Percentiles rank a stretch among this genome's conserved stretches.
Conservation (phyloP, 2,113 vertebrate species). For the Perca fluviatilis region DNA sequence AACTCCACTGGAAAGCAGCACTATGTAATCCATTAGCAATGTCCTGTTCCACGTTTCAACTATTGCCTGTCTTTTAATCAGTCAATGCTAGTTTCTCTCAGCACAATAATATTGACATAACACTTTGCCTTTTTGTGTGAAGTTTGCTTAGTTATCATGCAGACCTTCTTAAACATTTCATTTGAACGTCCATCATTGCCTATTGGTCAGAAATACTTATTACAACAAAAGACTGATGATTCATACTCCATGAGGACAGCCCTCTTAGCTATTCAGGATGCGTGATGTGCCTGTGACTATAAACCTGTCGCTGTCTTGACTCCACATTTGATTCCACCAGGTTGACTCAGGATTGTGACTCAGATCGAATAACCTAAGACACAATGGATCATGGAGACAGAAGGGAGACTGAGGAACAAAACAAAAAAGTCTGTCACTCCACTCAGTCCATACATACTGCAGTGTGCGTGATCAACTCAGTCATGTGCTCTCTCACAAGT, state of each 20-base stretch:
- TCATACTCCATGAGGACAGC: constrained; percentile 44
- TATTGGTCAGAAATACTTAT: constrained; percentile 33
- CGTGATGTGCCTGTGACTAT: constrained; percentile 76
- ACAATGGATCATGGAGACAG: constrained; percentile 82
- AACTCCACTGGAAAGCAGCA: constrained; percentile 36
- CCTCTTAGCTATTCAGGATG: constrained; percentile 55
- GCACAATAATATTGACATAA: constrained; percentile 16
- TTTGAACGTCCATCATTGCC: constrained; percentile 35
- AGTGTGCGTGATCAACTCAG: constrained; percentile 76
- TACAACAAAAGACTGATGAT: constrained; percentile 30
- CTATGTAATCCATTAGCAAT: constrained; percentile 12
- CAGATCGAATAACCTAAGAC: constrained; percentile 81
- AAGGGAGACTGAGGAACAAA: constrained; percentile 80
- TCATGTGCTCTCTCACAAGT: constrained; percentile 79
- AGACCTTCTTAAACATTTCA: constrained; percentile 11
- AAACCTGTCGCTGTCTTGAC: constrained; percentile 86
- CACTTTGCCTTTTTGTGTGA: constrained; percentile 26
- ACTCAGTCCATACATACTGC: constrained; percentile 81
- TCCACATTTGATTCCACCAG: constrained; percentile 87
- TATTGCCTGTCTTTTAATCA: constrained; percentile 33
- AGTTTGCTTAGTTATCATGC: constrained; percentile 33
- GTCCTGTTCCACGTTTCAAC: constrained; percentile 7
- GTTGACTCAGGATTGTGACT: constrained; percentile 86
- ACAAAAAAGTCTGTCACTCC: constrained; percentile 78
- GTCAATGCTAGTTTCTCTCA: constrained; percentile 17